A percentile compares a stretch with the other conserved stretches of the same genome.
phyloP scores from a whole-genome alignment of 2,113 vertebrate genomes.

The Pungitius pungitius region DNA sequence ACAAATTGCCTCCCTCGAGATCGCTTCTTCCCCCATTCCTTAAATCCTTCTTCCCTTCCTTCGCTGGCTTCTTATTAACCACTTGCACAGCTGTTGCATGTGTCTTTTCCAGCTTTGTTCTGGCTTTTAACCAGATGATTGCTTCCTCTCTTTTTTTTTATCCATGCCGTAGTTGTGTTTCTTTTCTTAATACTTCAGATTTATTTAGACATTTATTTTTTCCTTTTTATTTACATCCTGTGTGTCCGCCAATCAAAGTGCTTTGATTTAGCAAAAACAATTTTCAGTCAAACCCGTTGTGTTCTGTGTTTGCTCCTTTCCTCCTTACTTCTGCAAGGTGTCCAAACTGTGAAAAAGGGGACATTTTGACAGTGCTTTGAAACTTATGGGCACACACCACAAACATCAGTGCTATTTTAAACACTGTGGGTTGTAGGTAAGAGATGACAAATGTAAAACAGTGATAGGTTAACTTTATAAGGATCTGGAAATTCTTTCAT shows the following conservation, averaged over 20 bases:
- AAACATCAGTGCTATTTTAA: background rate
- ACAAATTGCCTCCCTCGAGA: background rate
- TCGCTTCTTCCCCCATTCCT: no score
- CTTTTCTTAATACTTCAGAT: background rate
- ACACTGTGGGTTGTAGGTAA: background rate
- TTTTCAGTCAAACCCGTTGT: slow-evolving; percentile 19
- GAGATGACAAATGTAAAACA: background rate
- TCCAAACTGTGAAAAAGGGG: slow-evolving; percentile 12
- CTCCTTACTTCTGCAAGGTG: slow-evolving; percentile 6
- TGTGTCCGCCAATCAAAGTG: background rate
- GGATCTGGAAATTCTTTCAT: background rate
- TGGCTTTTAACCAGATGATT: background rate
- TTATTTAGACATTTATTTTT: background rate
- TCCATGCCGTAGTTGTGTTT: background rate
- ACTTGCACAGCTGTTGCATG: background rate
- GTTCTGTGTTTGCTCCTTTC: slow-evolving; percentile 1
- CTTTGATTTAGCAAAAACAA: slow-evolving; percentile 24
- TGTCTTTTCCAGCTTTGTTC: background rate
- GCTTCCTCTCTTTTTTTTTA: background rate
- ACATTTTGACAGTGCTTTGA: background rate
- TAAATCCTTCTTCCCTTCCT: background rate
- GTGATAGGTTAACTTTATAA: background rate
- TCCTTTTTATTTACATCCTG: background rate
- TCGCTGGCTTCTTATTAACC: background rate
- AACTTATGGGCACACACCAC: background rate